Evolutionary conservation across 2,113 vertebrate genomes (phyloP).

Genomic region (Lamprotornis superbus): DNA sequence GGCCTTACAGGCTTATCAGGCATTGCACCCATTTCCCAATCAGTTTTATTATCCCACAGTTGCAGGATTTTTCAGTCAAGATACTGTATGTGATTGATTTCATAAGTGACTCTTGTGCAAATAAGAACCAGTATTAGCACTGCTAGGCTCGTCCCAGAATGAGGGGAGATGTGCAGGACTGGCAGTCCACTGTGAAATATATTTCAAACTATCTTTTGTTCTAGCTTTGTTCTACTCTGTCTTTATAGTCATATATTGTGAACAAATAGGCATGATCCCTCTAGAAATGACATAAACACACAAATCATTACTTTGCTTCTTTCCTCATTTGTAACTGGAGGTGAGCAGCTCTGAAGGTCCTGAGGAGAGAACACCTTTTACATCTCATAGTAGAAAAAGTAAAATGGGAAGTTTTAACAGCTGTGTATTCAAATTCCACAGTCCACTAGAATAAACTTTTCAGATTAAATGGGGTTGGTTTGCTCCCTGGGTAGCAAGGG

Average conservation of each 20-base stretch:
- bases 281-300: not conserved
- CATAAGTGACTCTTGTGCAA: not conserved
- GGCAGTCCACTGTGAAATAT: not conserved
- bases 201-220: not conserved
- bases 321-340: not conserved
- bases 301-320: not conserved
- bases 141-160: not conserved
- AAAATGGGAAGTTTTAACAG: not conserved
- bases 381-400: not conserved
- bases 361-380: not conserved
- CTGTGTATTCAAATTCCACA: not conserved
- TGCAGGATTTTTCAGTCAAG: not conserved
- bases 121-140: not conserved
- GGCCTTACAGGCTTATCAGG: not conserved
- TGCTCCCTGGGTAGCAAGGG: not conserved
- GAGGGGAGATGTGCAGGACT: not conserved
- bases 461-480: not conserved
- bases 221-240: not conserved
- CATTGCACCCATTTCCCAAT: not conserved
- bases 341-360: not conserved
- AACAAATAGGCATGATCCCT: not conserved
- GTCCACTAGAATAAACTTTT: not conserved
- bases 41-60: not conserved
- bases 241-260: not conserved
- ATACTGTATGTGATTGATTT: not conserved